Evolutionary conservation across 2,113 vertebrate genomes (phyloP).

Genomic region (Elephantulus edwardii): DNA sequence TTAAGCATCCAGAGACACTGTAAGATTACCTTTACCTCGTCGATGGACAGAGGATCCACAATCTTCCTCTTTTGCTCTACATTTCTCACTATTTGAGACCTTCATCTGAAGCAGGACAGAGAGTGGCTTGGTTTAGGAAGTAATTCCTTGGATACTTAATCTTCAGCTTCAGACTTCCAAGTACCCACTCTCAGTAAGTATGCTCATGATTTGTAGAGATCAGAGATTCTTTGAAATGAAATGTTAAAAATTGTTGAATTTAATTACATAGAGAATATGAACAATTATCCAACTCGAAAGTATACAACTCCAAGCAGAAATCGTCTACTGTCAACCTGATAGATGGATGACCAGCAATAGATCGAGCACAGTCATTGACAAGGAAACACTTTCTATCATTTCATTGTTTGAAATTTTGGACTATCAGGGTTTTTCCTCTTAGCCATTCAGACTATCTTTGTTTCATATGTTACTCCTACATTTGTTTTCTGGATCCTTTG

Average conservation of each 20-base stretch:
- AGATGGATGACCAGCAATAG: background rate
- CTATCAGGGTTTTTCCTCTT: background rate
- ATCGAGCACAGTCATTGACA: background rate
- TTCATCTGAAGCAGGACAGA: background rate
- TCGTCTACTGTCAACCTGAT: background rate
- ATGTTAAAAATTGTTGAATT: background rate
- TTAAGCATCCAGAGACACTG: conserved; percentile 42
- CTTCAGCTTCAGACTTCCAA: background rate
- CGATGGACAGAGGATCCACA: background rate
- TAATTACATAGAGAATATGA: background rate
- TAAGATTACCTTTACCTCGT: background rate
- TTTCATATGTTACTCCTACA: background rate
- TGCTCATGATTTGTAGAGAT: background rate
- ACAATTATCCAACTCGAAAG: background rate
- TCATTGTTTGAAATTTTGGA: background rate
- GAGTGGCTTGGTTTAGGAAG: background rate
- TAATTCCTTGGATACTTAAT: background rate
- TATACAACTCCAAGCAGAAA: background rate
- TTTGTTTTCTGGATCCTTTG: background rate
- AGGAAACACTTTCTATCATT: background rate
- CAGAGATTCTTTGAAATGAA: background rate
- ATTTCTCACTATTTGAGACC: conserved; percentile 35
- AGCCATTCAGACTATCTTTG: background rate
- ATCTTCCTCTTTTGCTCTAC: background rate
- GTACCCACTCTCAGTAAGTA: background rate